Percentiles rank a stretch among this genome's conserved stretches.
phyloP scores from a whole-genome alignment of 2,888 invertebrate species.

The Linhomoeus sp. region DNA sequence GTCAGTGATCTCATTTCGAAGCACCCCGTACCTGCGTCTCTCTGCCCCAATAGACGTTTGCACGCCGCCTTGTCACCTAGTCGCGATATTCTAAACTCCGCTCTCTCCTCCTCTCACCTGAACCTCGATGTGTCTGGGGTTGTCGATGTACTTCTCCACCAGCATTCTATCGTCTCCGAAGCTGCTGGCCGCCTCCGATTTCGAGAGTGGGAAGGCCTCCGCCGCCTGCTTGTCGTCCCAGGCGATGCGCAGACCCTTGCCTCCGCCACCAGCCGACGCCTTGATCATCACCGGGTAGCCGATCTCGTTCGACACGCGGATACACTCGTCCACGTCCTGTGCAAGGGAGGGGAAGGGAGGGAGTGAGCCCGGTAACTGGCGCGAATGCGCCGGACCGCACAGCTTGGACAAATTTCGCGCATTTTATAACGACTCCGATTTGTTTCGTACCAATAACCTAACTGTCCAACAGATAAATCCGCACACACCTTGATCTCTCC shows the following conservation, averaged over 20 bases:
- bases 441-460: too few species aligned
- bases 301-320: constrained; percentile 38
- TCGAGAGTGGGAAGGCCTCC: constrained; percentile 35
- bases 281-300: constrained; percentile 51
- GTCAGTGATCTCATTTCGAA: too few species aligned
- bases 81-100: neutral
- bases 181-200: constrained; percentile 43
- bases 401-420: neutral
- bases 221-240: constrained; percentile 42
- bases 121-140: constrained; percentile 46
- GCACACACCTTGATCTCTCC: constrained; percentile 29
- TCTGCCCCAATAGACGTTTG: neutral
- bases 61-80: neutral
- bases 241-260: constrained; percentile 46
- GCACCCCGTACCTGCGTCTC: too few species aligned
- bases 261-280: constrained; percentile 48
- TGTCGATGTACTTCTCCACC: constrained; percentile 45
- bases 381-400: neutral
- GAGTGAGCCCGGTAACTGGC: neutral
- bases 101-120: constrained; percentile 35
- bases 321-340: constrained; percentile 33
- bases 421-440: neutral
- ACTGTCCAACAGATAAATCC: too few species aligned
- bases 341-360: neutral
- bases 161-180: constrained; percentile 46